These are phyloP conservation scores for Silurus glanis DNA, from an alignment of 2,113 vertebrate species.

Conservation along the genomic window DNA sequence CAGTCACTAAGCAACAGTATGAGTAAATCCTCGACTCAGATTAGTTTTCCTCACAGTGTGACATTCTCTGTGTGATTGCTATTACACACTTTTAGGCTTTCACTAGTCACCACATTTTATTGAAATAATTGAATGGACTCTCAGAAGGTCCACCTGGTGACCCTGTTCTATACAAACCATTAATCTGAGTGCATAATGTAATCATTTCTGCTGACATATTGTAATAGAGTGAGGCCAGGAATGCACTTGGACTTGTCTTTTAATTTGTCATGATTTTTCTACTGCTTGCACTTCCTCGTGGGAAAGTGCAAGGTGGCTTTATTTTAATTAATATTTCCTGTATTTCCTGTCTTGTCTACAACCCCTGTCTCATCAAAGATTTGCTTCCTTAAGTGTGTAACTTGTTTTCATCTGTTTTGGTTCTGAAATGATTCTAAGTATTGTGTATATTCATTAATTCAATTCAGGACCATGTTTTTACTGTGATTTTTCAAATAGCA, in stretches of 20 bases:
- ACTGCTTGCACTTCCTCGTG: not conserved
- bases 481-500: too few relatives aligned
- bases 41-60: not conserved
- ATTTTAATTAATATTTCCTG: not conserved
- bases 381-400: not conserved
- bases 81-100: not conserved
- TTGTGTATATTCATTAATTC: too few relatives aligned
- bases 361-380: not conserved
- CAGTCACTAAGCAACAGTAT: not conserved
- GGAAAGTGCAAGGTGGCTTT: not conserved
- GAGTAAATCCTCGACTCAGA: not conserved
- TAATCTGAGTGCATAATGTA: not conserved
- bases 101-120: not conserved
- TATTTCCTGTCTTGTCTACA: not conserved
- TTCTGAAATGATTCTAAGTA: too few relatives aligned
- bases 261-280: not conserved
- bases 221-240: not conserved
- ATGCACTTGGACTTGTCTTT: not conserved
- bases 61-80: not conserved
- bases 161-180: not conserved
- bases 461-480: too few relatives aligned
- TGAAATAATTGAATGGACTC: not conserved
- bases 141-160: not conserved
- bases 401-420: not conserved
- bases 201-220: not conserved